Evolutionary conservation across 2,888 invertebrate genomes (phyloP).

Genomic region (Dichetophora obliterata): DNA sequence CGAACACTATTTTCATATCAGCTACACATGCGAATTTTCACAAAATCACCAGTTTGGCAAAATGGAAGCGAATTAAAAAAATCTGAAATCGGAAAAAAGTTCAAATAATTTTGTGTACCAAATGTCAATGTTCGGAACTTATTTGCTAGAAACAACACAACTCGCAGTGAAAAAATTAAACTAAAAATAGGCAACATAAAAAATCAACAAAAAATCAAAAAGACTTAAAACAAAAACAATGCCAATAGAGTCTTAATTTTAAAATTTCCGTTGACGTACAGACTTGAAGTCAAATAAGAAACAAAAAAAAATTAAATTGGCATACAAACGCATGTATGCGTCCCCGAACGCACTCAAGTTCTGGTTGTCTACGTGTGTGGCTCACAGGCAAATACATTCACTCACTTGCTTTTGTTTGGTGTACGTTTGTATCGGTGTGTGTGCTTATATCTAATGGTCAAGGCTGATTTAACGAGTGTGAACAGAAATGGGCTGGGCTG

Average conservation of each 20-base stretch:
- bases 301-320: background rate
- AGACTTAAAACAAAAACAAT: background rate
- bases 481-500: background rate
- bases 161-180: background rate
- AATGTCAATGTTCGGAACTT: slow-evolving; percentile 47
- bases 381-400: no score
- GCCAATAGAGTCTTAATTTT: slow-evolving; percentile 2
- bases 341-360: background rate
- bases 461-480: slow-evolving; percentile 31
- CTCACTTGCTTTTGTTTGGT: no score
- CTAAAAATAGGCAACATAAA: background rate
- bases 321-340: background rate
- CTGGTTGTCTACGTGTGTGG: background rate
- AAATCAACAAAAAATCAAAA: background rate
- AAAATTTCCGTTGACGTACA: slow-evolving; percentile 64
- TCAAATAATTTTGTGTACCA: background rate
- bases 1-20: background rate
- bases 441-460: slow-evolving; percentile 20
- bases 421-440: background rate
- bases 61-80: background rate
- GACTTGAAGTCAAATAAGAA: slow-evolving; percentile 33
- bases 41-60: background rate
- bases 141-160: background rate
- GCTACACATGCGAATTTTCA: background rate
- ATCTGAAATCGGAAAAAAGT: background rate